phyloP scores from a whole-genome alignment of 2,888 invertebrate species.

The Choristoneura rosaceana region DNA sequence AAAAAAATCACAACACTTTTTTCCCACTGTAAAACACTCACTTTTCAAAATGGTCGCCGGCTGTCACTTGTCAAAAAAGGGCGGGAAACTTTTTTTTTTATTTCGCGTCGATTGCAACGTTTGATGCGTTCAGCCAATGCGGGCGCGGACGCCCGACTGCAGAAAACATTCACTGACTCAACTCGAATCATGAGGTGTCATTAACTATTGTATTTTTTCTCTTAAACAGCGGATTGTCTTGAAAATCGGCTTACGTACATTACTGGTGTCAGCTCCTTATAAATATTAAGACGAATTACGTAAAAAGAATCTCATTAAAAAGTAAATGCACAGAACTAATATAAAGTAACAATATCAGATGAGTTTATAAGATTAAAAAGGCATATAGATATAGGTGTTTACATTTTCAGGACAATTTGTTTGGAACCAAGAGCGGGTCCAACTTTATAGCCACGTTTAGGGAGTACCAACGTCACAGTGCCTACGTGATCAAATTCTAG shows the following conservation, averaged over 20 bases:
- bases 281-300: background rate
- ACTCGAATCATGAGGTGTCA: slow-evolving; percentile 19
- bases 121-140: slow-evolving; percentile 51
- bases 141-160: slow-evolving; percentile 59
- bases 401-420: too few species aligned
- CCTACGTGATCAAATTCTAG: too few species aligned
- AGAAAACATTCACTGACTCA: slow-evolving; percentile 44
- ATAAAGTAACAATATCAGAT: too few species aligned
- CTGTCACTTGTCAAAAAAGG: slow-evolving; percentile 54
- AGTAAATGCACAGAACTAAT: too few species aligned
- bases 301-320: background rate
- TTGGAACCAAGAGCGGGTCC: too few species aligned
- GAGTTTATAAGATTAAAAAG: too few species aligned
- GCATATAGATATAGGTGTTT: too few species aligned
- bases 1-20: slow-evolving; percentile 22
- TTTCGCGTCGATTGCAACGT: slow-evolving; percentile 36
- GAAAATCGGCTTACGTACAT: background rate
- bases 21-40: slow-evolving; percentile 23
- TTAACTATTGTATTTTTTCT: slow-evolving; percentile 11
- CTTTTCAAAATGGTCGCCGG: slow-evolving; percentile 44
- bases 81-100: slow-evolving; percentile 46
- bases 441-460: too few species aligned
- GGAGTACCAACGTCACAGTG: too few species aligned
- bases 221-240: slow-evolving; percentile 25
- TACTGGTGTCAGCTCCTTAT: background rate